These are phyloP conservation scores for Karalla daura DNA, from an alignment of 2,797 vertebrate genomes.

Conservation along the genomic window DNA sequence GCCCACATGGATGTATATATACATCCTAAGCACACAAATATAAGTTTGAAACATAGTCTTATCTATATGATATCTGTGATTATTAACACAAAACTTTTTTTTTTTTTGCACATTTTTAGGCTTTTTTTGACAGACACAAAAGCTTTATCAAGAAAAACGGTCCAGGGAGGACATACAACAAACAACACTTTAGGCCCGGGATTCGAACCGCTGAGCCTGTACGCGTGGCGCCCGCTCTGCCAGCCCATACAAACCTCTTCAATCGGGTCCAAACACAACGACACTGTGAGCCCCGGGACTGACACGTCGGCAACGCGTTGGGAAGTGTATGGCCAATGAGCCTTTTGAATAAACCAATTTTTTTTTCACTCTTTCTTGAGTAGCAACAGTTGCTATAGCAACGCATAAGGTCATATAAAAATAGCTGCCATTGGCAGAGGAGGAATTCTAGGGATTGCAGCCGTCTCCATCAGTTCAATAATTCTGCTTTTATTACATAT, in stretches of 20 bases:
- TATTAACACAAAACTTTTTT: too few species aligned
- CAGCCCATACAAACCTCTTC: constrained; percentile 4
- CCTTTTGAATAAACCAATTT: constrained; percentile 69
- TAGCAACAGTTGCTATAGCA: constrained; percentile 85
- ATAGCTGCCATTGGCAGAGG: constrained; percentile 75
- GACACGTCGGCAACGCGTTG: constrained; percentile 29
- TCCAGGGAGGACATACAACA: too few species aligned
- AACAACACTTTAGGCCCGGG: too few species aligned
- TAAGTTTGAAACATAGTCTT: too few species aligned
- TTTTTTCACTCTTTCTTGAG: constrained; percentile 68
- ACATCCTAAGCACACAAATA: too few species aligned
- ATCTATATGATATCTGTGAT: too few species aligned
- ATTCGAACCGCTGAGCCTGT: too few species aligned
- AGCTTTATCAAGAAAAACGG: too few species aligned
- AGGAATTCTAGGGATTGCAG: constrained; percentile 53
- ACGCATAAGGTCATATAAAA: constrained; percentile 80
- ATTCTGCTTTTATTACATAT: constrained; percentile 17
- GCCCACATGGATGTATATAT: too few species aligned
- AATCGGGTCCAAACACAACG: constrained; percentile 3
- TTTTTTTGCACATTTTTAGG: too few species aligned
- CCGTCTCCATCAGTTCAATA: constrained; percentile 37
- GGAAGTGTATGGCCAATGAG: constrained; percentile 65
- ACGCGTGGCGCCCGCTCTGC: too few species aligned
- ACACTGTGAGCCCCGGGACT: neutral
- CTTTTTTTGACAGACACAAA: too few species aligned